Conservation (phyloP, 64 coral and sea anemone genomes). For the Montipora capricornis region DNA sequence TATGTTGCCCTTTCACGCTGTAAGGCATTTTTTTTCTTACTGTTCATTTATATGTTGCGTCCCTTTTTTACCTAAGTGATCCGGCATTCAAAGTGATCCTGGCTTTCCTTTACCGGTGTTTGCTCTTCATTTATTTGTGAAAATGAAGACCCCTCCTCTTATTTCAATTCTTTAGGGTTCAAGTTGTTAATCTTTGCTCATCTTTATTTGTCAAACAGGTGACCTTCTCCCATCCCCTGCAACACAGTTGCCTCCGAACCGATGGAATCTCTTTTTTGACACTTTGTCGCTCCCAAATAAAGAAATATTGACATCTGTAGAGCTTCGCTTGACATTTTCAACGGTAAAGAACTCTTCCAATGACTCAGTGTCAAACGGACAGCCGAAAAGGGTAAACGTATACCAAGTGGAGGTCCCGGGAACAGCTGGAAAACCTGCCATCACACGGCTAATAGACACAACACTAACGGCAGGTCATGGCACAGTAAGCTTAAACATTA, state of each 20-base stretch:
- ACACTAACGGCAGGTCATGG: conserved; percentile 44
- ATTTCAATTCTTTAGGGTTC: background rate
- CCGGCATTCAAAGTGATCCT: background rate
- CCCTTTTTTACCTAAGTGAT: background rate
- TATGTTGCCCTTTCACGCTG: background rate
- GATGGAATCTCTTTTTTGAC: conserved; percentile 61
- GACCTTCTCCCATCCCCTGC: conserved; percentile 20
- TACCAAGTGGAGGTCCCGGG: conserved; percentile 76
- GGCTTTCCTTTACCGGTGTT: background rate
- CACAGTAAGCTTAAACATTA: conserved; percentile 84
- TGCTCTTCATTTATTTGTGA: background rate
- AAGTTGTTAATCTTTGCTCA: conserved; percentile 26
- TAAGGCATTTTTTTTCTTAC: background rate
- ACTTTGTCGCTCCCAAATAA: conserved; percentile 52
- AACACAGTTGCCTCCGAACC: conserved; percentile 16
- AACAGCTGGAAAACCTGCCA: conserved; percentile 37
- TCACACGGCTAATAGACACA: conserved; percentile 74
- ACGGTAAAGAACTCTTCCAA: background rate
- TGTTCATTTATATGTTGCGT: background rate
- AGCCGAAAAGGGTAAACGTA: conserved; percentile 55
- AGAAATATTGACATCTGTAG: conserved; percentile 69
- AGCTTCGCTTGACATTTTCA: conserved; percentile 78
- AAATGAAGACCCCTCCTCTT: background rate
- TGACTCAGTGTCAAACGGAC: background rate
- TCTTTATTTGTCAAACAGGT: conserved; percentile 54